Evolutionary conservation across 2,888 invertebrate species (phyloP).

Genomic region (Xylocampa areola): DNA sequence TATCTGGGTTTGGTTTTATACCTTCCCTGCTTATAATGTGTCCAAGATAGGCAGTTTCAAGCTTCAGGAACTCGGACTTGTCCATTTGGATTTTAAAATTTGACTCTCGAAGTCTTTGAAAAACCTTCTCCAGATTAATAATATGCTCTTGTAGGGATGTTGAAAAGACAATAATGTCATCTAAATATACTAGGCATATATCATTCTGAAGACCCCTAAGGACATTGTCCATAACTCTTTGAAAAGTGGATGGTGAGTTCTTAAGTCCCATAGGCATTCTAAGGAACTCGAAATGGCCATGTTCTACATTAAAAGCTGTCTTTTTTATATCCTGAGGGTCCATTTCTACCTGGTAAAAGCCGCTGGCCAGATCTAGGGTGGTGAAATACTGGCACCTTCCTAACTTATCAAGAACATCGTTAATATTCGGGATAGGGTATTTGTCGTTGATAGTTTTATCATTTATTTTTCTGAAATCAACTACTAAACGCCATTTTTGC

Average conservation of each 20-base stretch:
- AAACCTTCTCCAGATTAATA: constrained; percentile 18
- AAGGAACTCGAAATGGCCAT: constrained; percentile 59
- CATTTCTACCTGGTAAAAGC: constrained; percentile 29
- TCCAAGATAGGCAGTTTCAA: constrained; percentile 17
- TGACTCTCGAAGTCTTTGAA: constrained; percentile 16
- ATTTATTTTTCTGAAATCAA: constrained; percentile 3
- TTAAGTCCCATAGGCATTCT: constrained; percentile 35
- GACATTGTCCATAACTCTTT: constrained; percentile 6
- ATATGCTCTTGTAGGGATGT: constrained; percentile 26
- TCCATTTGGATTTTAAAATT: constrained; percentile 35
- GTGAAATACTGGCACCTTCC: constrained; percentile 1
- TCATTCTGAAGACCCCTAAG: background rate
- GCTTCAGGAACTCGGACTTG: constrained; percentile 20
- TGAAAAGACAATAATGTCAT: constrained; percentile 28
- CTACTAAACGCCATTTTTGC: background rate
- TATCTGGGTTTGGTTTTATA: constrained; percentile 17
- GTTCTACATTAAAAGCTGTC: constrained; percentile 54
- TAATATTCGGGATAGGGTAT: constrained; percentile 1
- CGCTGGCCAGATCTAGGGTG: constrained; percentile 18
- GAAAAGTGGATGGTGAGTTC: background rate
- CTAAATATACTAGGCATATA: background rate
- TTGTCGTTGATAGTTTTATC: background rate
- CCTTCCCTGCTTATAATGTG: constrained; percentile 10
- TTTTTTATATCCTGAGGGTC: constrained; percentile 8
- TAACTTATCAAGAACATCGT: constrained; percentile 1